Evolutionary conservation across 2,113 vertebrate genomes (phyloP).

Genomic region (Aegotheles bennettii): DNA sequence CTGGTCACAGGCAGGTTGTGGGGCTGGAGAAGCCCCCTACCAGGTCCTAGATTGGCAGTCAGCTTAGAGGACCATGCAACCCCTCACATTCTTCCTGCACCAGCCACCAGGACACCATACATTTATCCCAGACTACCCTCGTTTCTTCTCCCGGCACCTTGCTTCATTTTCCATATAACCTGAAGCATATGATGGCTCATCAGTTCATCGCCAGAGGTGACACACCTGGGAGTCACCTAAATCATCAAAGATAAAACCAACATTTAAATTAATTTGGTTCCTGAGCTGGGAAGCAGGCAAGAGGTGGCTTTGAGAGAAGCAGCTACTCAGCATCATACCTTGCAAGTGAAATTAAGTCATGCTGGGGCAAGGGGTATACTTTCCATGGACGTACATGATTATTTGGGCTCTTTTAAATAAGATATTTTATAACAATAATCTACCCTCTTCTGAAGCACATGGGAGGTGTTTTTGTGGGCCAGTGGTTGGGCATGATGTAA

Average conservation of each 20-base stretch:
- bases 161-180: background rate
- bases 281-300: background rate
- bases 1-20: background rate
- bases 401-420: background rate
- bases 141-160: background rate
- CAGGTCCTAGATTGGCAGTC: background rate
- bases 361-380: background rate
- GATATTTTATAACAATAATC: background rate
- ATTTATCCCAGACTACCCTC: background rate
- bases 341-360: background rate
- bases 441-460: background rate
- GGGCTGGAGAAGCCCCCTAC: background rate
- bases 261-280: background rate
- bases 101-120: rapidly evolving
- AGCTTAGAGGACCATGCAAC: background rate
- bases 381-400: background rate
- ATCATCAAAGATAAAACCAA: background rate
- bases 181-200: background rate
- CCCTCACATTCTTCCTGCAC: too few species aligned
- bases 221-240: background rate
- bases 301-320: background rate
- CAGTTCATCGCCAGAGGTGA: background rate
- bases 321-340: background rate
- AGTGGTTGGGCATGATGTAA: background rate
- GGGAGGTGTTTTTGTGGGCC: background rate